phyloP scores from a whole-genome alignment of 2,888 invertebrate genomes.

The Platycheirus albimanus region DNA sequence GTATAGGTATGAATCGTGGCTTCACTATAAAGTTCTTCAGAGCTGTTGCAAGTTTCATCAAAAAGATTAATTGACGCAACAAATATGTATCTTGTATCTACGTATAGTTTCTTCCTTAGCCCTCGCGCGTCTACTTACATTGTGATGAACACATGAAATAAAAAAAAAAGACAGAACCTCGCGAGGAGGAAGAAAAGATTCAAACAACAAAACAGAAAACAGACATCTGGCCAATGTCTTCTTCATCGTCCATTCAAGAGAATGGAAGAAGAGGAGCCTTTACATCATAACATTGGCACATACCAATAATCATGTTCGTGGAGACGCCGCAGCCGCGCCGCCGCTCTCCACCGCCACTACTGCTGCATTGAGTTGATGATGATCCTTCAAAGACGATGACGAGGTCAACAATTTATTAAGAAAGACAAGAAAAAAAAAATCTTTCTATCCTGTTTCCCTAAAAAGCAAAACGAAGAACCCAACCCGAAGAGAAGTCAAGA shows the following conservation, averaged over 20 bases:
- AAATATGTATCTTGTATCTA: conserved; percentile 56
- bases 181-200: conserved; percentile 11
- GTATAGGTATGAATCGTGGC: conserved; percentile 61
- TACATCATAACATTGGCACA: conserved; percentile 73
- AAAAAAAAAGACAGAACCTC: background rate
- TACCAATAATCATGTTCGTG: conserved; percentile 69
- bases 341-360: too few species aligned
- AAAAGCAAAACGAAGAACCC: conserved; percentile 39
- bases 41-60: conserved; percentile 61
- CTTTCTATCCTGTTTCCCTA: conserved; percentile 51
- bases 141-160: conserved; percentile 24
- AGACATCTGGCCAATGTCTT: conserved; percentile 67
- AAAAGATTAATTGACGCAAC: conserved; percentile 74
- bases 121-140: conserved; percentile 11
- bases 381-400: conserved; percentile 59
- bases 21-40: conserved; percentile 31
- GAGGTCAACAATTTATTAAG: conserved; percentile 69
- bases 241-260: conserved; percentile 11
- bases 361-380: background rate
- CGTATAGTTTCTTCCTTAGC: conserved; percentile 49
- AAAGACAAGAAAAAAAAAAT: conserved; percentile 54
- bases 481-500: conserved; percentile 17
- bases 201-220: conserved; percentile 34
- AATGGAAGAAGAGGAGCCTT: conserved; percentile 42
- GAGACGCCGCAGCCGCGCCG: too few species aligned